Percentiles rank a stretch among this genome's conserved stretches.
Evolutionary conservation across 2,113 vertebrate species (phyloP).

Genomic region (Chaetodon auriga): DNA sequence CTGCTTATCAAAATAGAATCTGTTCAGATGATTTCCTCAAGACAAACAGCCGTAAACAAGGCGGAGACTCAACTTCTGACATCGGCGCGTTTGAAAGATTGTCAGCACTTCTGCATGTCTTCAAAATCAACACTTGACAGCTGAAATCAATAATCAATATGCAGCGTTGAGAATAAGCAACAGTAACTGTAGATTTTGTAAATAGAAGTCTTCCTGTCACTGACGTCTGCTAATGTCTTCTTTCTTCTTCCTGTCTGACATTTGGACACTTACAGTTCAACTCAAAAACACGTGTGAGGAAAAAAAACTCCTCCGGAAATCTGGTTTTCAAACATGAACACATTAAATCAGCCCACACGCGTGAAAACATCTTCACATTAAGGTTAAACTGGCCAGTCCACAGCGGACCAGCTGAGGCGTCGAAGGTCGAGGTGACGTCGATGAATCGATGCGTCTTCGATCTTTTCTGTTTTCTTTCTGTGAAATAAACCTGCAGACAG

Average conservation of each 20-base stretch:
- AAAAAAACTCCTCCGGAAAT: too few relatives aligned
- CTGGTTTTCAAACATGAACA: not conserved
- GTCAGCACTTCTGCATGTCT: slow-evolving; percentile 14
- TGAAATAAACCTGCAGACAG: too few relatives aligned
- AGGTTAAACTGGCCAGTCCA: too few relatives aligned
- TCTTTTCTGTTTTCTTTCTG: too few relatives aligned
- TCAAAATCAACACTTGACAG: slow-evolving; percentile 57
- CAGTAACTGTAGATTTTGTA: not conserved
- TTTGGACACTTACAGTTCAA: not conserved
- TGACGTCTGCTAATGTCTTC: not conserved
- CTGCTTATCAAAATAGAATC: slow-evolving; percentile 58
- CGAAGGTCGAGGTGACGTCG: too few relatives aligned
- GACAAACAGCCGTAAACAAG: slow-evolving; percentile 38
- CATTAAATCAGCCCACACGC: not conserved
- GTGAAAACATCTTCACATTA: too few relatives aligned
- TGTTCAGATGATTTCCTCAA: slow-evolving; percentile 50
- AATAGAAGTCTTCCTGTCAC: slow-evolving; percentile 7
- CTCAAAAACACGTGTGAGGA: not conserved
- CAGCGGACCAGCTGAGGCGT: too few relatives aligned
- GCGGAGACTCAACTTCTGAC: slow-evolving; percentile 16
- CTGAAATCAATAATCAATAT: slow-evolving; percentile 67
- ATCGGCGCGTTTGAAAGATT: slow-evolving; percentile 10
- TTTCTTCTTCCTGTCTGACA: not conserved
- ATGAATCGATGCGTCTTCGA: too few relatives aligned
- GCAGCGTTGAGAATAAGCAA: slow-evolving; percentile 30